Conservation (phyloP, 2,797 vertebrate genomes). For the Geotrypetes seraphini region DNA sequence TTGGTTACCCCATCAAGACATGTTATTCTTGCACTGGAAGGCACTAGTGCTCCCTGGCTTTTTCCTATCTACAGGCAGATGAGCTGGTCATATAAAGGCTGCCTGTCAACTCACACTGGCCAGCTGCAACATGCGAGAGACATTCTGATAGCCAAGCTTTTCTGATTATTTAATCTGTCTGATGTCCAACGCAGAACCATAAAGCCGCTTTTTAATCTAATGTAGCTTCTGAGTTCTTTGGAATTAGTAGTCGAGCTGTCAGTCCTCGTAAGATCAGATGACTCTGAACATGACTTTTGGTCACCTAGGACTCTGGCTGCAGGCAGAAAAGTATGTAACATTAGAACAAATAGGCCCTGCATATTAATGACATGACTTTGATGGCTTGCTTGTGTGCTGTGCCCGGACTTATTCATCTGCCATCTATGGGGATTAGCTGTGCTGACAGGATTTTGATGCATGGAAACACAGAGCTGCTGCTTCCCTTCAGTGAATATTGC, state of each 20-base stretch:
- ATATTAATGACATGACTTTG: slow-evolving; percentile 40
- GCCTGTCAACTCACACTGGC: slow-evolving; percentile 58
- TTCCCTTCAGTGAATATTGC: slow-evolving; percentile 8
- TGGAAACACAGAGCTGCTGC: slow-evolving; percentile 17
- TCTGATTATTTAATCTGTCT: slow-evolving; percentile 60
- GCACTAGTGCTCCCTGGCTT: slow-evolving; percentile 1
- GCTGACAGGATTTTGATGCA: slow-evolving; percentile 40
- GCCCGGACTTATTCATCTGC: slow-evolving; percentile 32
- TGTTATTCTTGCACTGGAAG: slow-evolving; percentile 13
- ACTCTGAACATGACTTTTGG: slow-evolving; percentile 32
- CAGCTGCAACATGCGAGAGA: slow-evolving; percentile 76
- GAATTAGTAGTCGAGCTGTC: slow-evolving; percentile 48
- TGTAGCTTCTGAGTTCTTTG: slow-evolving; percentile 37
- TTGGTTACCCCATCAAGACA: slow-evolving; percentile 7
- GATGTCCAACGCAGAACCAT: slow-evolving; percentile 55
- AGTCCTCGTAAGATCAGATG: slow-evolving; percentile 45
- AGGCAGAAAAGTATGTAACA: slow-evolving; percentile 38
- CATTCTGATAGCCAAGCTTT: slow-evolving; percentile 40
- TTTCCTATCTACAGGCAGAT: slow-evolving; percentile 1
- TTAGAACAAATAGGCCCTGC: slow-evolving; percentile 26
- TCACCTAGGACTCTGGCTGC: slow-evolving; percentile 49
- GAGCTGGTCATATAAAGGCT: slow-evolving; percentile 36
- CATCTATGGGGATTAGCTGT: slow-evolving; percentile 34
- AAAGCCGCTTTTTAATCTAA: slow-evolving; percentile 48
- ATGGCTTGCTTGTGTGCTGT: slow-evolving; percentile 40